Percentiles rank a stretch among this genome's conserved stretches.
Evolutionary conservation across 2,797 vertebrate species (phyloP).

Genomic region (Poecilia wingei): DNA sequence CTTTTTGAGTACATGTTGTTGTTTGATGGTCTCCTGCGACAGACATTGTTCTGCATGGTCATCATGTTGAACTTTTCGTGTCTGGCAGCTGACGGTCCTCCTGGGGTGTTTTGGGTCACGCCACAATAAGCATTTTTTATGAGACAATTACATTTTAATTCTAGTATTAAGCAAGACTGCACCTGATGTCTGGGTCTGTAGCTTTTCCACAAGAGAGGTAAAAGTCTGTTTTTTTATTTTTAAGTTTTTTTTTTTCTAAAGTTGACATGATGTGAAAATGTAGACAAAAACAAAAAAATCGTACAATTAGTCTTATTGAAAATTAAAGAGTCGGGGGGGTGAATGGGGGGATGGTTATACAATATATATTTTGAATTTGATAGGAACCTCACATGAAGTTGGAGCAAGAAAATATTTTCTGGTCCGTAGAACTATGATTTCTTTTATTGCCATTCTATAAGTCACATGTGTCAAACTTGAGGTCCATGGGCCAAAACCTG

Average conservation of each 20-base stretch:
- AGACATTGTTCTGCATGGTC: slow-evolving; percentile 66
- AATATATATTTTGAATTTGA: neutral
- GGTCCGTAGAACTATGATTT: neutral
- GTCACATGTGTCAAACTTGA: neutral
- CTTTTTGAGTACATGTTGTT: slow-evolving; percentile 65
- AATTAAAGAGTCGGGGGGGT: neutral
- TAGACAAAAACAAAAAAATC: neutral
- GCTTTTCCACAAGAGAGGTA: slow-evolving; percentile 7
- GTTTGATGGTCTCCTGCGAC: slow-evolving; percentile 63
- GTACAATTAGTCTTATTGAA: neutral
- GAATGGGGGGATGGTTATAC: neutral
- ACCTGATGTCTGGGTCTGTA: slow-evolving; percentile 65
- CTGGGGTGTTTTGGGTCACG: slow-evolving; percentile 54
- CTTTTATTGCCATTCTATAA: neutral
- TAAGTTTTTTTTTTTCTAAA: neutral
- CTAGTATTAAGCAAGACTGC: slow-evolving; percentile 48
- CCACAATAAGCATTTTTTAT: slow-evolving; percentile 62
- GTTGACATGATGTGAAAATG: neutral
- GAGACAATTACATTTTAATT: slow-evolving; percentile 40
- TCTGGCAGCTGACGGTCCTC: slow-evolving; percentile 72
- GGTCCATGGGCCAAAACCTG: neutral
- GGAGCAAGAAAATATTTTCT: neutral
- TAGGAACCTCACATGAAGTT: neutral
- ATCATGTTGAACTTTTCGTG: slow-evolving; percentile 60
- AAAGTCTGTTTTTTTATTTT: neutral